Base-by-base conservation (phyloP, 2,797 vertebrate genomes). In the Helostoma temminkii region DNA sequence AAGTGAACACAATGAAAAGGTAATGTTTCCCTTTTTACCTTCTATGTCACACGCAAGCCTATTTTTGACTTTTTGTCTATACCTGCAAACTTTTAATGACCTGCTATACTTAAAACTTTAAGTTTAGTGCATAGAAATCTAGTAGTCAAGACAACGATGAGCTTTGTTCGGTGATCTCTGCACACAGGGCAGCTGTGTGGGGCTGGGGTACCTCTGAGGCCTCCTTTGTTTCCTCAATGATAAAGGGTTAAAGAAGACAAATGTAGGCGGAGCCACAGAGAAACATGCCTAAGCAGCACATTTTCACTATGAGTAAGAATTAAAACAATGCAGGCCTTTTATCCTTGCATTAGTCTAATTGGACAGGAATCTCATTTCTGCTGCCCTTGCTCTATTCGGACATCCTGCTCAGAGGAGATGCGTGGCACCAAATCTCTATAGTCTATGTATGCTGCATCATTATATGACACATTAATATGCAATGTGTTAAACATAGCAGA, bases 211-310 rank as follows among this genome's bases (percentile, higher is more conserved):
- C 84, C 84, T 78, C 74, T 73, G 62, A 86, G 85, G 71, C 71
- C 68, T 78, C 73, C 68, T 90, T 91, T 90, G 84, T 90, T 72
- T 88, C 79, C 46, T 76, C 71, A 80, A 56, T 89, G 68, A 81
- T 88, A 88, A 93, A 88, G 90, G 90, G 91, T 93, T 93, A 93
- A 92, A 88, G 78, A 91, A 91, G 89, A 93, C 82, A 91, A 92
- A 93, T 86, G 87, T 77, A 84, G 87, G 85, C 50, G 62, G 80
- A 80, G 83, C 75, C 68, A 81, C 68, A 68, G 64, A 71, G 82
- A 50, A 92, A 90, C 82, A 83, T 90, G 92, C 93, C 84, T 80
- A 80, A 89, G 79, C 89, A 89, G 92, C 92, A 93, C 82, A 89
- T 91, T 93, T 92, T 89, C 74, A 73, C 56, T 42, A 34, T 68